Percentiles rank a stretch among this genome's conserved stretches.
Evolutionary conservation across 1,140 invertebrate species (phyloP).

Genomic region (Cyphomyrmex costatus): DNA sequence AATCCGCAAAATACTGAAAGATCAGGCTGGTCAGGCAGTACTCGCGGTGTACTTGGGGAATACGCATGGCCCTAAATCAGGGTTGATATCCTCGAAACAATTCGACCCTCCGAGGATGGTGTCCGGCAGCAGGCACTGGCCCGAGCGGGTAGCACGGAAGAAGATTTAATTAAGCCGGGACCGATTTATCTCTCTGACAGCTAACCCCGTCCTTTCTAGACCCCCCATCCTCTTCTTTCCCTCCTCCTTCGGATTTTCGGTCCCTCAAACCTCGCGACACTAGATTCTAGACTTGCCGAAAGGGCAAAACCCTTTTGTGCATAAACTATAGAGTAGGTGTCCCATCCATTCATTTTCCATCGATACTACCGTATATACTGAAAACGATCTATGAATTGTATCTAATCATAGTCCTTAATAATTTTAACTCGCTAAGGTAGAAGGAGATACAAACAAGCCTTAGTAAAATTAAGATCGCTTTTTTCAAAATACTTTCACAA

Average conservation of each 20-base stretch:
- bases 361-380: constrained; percentile 24
- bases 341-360: constrained; percentile 61
- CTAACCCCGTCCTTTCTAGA: constrained; percentile 82
- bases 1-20: constrained; percentile 64
- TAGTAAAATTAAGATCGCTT: not conserved
- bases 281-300: constrained; percentile 73
- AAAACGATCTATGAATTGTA: constrained; percentile 9
- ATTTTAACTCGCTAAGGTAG: not conserved
- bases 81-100: constrained; percentile 86
- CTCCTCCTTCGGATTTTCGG: constrained; percentile 79
- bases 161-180: constrained; percentile 87
- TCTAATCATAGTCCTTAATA: not conserved
- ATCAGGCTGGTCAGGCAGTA: constrained; percentile 79
- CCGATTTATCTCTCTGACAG: constrained; percentile 87
- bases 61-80: constrained; percentile 84
- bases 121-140: constrained; percentile 76
- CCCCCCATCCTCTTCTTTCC: constrained; percentile 60
- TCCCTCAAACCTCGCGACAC: constrained; percentile 80
- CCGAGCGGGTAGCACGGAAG: constrained; percentile 82
- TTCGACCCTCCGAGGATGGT: constrained; percentile 83
- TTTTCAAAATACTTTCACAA: not conserved
- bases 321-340: constrained; percentile 57
- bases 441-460: not conserved
- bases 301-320: constrained; percentile 70
- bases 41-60: constrained; percentile 80